phyloP scores from a whole-genome alignment of 2,888 invertebrate genomes.

The Philhelius pedissequus region DNA sequence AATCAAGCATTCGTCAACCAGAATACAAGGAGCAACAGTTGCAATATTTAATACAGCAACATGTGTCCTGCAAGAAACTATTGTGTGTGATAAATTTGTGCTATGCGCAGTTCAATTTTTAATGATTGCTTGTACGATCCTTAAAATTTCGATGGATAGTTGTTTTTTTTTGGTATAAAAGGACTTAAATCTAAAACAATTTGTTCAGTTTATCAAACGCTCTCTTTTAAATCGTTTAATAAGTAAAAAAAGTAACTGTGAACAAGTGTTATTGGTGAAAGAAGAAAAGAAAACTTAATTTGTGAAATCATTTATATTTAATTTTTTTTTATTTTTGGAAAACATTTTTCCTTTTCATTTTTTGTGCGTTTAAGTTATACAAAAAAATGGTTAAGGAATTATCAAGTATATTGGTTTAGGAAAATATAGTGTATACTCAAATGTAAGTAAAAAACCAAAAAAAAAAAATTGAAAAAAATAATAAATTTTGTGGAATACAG shows the following conservation, averaged over 20 bases:
- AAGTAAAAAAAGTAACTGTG: neutral
- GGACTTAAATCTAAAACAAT: conserved; percentile 18
- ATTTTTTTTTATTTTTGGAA: conserved; percentile 1
- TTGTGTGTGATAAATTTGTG: conserved; percentile 14
- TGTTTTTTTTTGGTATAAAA: conserved; percentile 64
- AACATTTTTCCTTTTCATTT: neutral
- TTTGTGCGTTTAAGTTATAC: neutral
- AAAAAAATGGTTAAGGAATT: too few species aligned
- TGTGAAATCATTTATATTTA: neutral
- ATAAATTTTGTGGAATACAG: too few species aligned
- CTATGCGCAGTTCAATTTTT: conserved; percentile 58
- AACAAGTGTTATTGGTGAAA: conserved; percentile 22
- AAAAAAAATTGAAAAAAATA: too few species aligned
- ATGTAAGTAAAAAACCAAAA: too few species aligned
- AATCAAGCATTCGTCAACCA: neutral
- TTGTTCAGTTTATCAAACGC: conserved; percentile 51
- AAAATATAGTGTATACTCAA: too few species aligned
- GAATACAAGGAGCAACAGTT: conserved; percentile 48
- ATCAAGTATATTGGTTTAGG: too few species aligned
- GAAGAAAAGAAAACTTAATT: neutral
- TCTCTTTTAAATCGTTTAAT: conserved; percentile 54
- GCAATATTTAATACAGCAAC: conserved; percentile 50
- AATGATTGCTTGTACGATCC: conserved; percentile 46
- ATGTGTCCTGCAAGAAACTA: conserved; percentile 42
- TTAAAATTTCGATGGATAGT: conserved; percentile 6